Evolutionary conservation across 1,140 invertebrate genomes (phyloP), one percentile per base, ranked within the genome.

Genomic region (Arctopsyche grandis): DNA sequence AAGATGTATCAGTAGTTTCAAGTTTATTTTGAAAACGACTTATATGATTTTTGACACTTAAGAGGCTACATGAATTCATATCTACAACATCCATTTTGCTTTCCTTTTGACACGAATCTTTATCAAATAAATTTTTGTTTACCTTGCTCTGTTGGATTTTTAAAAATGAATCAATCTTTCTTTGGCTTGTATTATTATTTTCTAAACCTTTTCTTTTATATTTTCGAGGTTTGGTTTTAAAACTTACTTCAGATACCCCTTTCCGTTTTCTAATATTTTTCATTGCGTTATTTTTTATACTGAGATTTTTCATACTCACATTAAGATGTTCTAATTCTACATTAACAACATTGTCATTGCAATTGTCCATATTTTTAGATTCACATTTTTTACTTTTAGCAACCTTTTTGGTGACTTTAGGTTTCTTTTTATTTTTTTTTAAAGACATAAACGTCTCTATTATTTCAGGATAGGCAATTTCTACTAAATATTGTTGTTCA

Each of bases 401-500:
- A 44, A 52, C 44, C 0, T 43, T 43, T 83, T 83, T 81, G 21
- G 44, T 78, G 70, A 79, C 82, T 26, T 58, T 69, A 9, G 21
- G 12, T 22, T 26, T 22, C 14, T 79, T 79, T 5, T 80, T 76
- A 12, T n/a, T 43, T 16, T 26, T 44, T 5, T 75, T 81, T 24
- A 21, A 75, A 22, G n/a, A 16, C 38, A 69, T n/a, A 80, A 77
- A 82, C 16, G 43, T 12, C 29, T 81, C 63, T 14, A 93, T 93
- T 81, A 94, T 83, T 48, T 90, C 85, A 83, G 90, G 93, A 91
- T 93, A 94, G 84, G 90, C 93, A 85, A 86, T 84, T 60, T 89
- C 85, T 80, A 96, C 88, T 24, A 91, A 83, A 70, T 90, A 85
- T 85, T 93, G 90, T 0, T 91, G 90, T 84, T 96, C 94, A n/a